Evolutionary conservation across 2,797 vertebrate genomes (phyloP).

Genomic region (Pampus argenteus): DNA sequence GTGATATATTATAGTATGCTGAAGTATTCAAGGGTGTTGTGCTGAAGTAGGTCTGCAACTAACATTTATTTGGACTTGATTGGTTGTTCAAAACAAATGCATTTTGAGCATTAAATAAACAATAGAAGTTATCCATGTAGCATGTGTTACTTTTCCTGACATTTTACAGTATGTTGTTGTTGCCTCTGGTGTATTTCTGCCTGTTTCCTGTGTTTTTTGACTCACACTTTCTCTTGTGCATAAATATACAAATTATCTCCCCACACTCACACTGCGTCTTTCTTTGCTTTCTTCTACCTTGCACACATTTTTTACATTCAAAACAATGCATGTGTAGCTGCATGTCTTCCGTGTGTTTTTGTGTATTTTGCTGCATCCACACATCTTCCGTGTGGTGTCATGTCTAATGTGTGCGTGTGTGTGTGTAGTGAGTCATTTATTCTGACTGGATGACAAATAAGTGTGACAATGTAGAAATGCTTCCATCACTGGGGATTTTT

Average conservation of each 20-base stretch:
- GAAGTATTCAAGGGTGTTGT: background rate
- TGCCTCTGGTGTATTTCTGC: background rate
- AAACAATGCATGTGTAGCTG: background rate
- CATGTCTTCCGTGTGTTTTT: constrained; percentile 19
- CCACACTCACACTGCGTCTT: background rate
- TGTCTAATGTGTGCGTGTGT: constrained; percentile 3
- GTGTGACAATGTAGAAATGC: constrained; percentile 16
- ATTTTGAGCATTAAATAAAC: background rate
- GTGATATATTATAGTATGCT: background rate
- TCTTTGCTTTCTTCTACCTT: constrained; percentile 3
- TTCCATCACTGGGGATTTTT: constrained; percentile 36
- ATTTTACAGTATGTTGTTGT: background rate
- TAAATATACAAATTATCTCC: background rate
- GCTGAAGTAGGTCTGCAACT: background rate
- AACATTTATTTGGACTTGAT: too few species aligned
- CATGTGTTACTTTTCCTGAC: background rate
- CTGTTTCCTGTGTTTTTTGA: background rate
- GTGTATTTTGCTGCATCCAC: background rate
- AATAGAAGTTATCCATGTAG: background rate
- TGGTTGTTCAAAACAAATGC: too few species aligned
- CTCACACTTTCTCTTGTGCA: fast-evolving
- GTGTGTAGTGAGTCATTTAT: background rate
- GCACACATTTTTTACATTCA: background rate
- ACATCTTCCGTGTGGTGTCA: constrained; percentile 22
- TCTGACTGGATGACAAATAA: constrained; percentile 5